These are phyloP conservation scores for Tenthredo scrophulariae DNA, from an alignment of 2,888 invertebrate genomes.

Conservation along the genomic window DNA sequence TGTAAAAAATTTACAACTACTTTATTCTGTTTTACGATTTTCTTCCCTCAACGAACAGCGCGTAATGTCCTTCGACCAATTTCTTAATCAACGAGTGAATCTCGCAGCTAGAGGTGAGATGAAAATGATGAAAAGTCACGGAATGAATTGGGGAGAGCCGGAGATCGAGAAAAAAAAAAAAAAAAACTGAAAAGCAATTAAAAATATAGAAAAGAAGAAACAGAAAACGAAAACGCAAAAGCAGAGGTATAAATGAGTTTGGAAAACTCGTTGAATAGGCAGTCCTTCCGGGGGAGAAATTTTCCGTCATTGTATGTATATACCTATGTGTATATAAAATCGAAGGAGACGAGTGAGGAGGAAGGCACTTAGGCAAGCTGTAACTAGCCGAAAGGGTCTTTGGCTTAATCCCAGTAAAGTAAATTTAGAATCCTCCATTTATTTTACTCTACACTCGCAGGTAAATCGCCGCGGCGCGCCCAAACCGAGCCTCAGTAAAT, in stretches of 20 bases:
- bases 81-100: constrained; percentile 1
- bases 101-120: not conserved
- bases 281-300: not conserved
- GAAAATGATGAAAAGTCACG: not conserved
- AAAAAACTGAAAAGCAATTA: not conserved
- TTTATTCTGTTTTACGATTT: not conserved
- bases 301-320: not conserved
- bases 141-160: not conserved
- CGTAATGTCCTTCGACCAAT: not conserved
- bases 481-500: constrained; percentile 45
- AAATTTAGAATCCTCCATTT: constrained; percentile 59
- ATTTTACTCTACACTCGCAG: constrained; percentile 55
- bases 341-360: not conserved
- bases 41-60: not conserved
- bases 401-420: constrained; percentile 56
- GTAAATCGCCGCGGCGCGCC: constrained; percentile 55
- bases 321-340: not conserved
- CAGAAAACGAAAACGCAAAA: not conserved
- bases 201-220: not conserved
- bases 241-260: not conserved
- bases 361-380: constrained; percentile 41
- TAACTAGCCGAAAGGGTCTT: constrained; percentile 35
- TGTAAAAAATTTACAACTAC: constrained; percentile 17
- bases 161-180: too few relatives aligned
- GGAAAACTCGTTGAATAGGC: constrained; percentile 20